Evolutionary conservation across 2,888 invertebrate species (phyloP).

Genomic region (Ectemnius lituratus): DNA sequence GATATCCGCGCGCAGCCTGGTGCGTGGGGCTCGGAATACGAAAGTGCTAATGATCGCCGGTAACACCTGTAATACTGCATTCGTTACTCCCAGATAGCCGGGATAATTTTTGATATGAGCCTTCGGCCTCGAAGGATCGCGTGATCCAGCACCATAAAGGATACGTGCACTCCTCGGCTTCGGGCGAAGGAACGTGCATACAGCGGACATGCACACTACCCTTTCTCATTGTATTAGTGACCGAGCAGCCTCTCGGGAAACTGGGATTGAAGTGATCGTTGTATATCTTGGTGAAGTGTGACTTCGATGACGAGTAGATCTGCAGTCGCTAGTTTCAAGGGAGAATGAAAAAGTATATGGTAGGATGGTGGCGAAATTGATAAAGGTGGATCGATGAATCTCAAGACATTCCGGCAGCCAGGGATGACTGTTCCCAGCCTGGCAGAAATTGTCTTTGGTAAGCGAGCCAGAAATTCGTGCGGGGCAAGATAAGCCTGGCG

Average conservation of each 20-base stretch:
- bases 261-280: too few species aligned
- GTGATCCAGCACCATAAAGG: constrained; percentile 59
- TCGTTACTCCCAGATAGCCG: constrained; percentile 46
- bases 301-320: too few species aligned
- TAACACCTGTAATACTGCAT: constrained; percentile 54
- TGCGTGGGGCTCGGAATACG: constrained; percentile 24
- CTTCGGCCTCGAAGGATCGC: constrained; percentile 52
- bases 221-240: too few species aligned
- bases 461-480: constrained; percentile 56
- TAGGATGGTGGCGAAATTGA: too few species aligned
- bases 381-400: too few species aligned
- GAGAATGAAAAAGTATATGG: too few species aligned
- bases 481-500: constrained; percentile 62
- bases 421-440: constrained; percentile 6
- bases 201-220: too few species aligned
- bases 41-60: constrained; percentile 50
- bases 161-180: constrained; percentile 43
- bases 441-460: constrained; percentile 43
- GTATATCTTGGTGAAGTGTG: too few species aligned
- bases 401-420: too few species aligned
- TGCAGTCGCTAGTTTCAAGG: too few species aligned
- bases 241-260: too few species aligned
- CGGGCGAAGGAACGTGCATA: too few species aligned
- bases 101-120: constrained; percentile 52
- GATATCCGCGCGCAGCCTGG: constrained; percentile 5